A percentile compares a stretch with the other conserved stretches of the same genome.
Evolutionary conservation across 2,888 invertebrate genomes (phyloP).

Genomic region (Plebejus melissa): DNA sequence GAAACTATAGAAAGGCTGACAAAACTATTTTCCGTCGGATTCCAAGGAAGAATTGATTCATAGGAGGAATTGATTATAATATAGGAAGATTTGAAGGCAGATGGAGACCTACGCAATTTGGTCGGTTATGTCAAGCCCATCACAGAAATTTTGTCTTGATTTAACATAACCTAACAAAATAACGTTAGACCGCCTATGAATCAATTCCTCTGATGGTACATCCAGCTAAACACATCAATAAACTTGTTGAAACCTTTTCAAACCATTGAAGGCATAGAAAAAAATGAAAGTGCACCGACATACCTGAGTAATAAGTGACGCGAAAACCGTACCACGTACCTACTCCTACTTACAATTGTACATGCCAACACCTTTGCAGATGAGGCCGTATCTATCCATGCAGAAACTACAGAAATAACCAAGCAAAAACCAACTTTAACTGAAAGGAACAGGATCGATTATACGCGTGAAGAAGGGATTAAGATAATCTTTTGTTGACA

Average conservation of each 20-base stretch:
- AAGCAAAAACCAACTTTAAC: conserved; percentile 36
- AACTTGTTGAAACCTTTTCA: conserved; percentile 6
- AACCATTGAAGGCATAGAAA: conserved; percentile 40
- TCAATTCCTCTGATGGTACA: neutral
- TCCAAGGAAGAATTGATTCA: too few species aligned
- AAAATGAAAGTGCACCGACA: conserved; percentile 45
- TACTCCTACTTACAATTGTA: conserved; percentile 42
- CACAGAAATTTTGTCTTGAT: too few species aligned
- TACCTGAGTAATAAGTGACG: conserved; percentile 50
- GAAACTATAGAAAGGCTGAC: too few species aligned
- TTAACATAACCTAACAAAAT: too few species aligned
- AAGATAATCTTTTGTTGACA: conserved; percentile 75
- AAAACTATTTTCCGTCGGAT: neutral
- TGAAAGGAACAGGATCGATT: conserved; percentile 34
- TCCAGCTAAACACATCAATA: neutral
- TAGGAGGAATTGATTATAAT: too few species aligned
- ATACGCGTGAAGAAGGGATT: conserved; percentile 39
- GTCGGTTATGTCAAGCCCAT: too few species aligned
- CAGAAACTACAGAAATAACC: conserved; percentile 47
- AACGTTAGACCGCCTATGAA: neutral
- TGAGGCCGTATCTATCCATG: conserved; percentile 44
- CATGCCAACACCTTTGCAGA: conserved; percentile 72
- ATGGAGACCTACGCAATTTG: too few species aligned
- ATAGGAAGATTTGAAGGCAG: too few species aligned
- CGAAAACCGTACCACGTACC: conserved; percentile 49